Base-by-base conservation (phyloP, 2,888 invertebrate species). In the Plemyria rubiginata region DNA sequence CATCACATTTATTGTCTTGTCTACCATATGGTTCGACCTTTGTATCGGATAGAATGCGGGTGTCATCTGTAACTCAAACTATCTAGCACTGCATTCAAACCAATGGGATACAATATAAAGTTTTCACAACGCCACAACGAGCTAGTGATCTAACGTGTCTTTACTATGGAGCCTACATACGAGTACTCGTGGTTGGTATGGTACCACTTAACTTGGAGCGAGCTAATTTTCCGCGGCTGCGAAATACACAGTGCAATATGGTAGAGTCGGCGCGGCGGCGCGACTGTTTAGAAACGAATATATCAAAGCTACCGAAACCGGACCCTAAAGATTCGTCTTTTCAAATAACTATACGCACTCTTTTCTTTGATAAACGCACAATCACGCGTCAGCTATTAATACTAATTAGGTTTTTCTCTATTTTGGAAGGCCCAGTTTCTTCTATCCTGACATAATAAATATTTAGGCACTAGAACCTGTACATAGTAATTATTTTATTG, bases 201-300 rank as follows among this genome's bases (percentile, higher is more conserved):
- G 54, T 36, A 57, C 60, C 54, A 65, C 54, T 60, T 65, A 51
- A 58, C 65, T 65, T 65, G 43, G 45, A 61, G 22, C 36, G 53
- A 28, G 62, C 55, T 67, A 59, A 60, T 65, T 66, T n/a, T 66
- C 67, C 70, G 62, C 51, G 45, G 54, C 63, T 57, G 67, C 54
- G 60, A 65, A 65, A 68, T 54, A 54, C 50, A 38, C 60, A n/a
- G 46, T 52, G 40, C 48, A 52, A 38, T 49, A 9, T 8, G 32
- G 15, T 52, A 52, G 51, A 11, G 29, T 29, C 28, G 50, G 16
- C 15, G 8, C 38, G 16, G 32, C 15, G 13, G 46, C 43, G n/a
- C 22, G 22, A 1, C 22, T 51, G 38, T 32, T 48, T 43, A 16
- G 28, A 48, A 54, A 32, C 7, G 36, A 11, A 38, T 11, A 38